These are phyloP conservation scores for Circaetus gallicus DNA, from an alignment of 2,113 vertebrate genomes.

Conservation along the genomic window DNA sequence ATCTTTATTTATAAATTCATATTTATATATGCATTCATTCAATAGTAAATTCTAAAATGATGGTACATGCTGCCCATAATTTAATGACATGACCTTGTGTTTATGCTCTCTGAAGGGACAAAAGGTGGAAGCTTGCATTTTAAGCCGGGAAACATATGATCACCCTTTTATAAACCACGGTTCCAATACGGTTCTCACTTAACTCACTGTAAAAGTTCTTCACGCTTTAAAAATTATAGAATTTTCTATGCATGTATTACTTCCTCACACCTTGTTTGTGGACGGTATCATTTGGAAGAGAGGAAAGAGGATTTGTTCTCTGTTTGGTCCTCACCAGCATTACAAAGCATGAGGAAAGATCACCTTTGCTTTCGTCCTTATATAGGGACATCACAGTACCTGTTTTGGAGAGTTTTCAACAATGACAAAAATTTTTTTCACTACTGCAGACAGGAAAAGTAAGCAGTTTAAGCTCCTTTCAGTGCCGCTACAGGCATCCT, in stretches of 20 bases:
- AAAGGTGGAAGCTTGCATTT: not conserved
- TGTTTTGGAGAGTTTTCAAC: not conserved
- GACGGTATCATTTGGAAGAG: not conserved
- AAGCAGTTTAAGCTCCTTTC: not conserved
- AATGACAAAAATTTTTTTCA: not conserved
- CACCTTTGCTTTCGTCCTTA: not conserved
- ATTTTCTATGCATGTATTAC: not conserved
- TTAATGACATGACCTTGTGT: not conserved
- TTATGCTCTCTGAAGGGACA: not conserved
- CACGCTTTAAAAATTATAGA: not conserved
- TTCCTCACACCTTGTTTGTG: not conserved
- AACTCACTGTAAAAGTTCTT: not conserved
- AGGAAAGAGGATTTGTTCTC: not conserved
- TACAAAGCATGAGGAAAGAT: not conserved
- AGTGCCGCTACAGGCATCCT: not conserved
- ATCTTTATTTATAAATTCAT: not conserved
- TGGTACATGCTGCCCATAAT: not conserved
- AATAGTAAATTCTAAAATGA: slow-evolving; percentile 2
- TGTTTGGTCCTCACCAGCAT: not conserved
- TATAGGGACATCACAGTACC: not conserved
- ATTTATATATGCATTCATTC: not conserved
- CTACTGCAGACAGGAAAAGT: not conserved
- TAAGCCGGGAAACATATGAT: not conserved
- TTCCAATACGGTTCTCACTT: not conserved
- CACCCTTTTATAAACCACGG: not conserved